Evolutionary conservation across 30 jellyfish, hydroid and myxozoan species (phyloP), one percentile per base, ranked within the genome.

Genomic region (Nemopilema nomurai): DNA sequence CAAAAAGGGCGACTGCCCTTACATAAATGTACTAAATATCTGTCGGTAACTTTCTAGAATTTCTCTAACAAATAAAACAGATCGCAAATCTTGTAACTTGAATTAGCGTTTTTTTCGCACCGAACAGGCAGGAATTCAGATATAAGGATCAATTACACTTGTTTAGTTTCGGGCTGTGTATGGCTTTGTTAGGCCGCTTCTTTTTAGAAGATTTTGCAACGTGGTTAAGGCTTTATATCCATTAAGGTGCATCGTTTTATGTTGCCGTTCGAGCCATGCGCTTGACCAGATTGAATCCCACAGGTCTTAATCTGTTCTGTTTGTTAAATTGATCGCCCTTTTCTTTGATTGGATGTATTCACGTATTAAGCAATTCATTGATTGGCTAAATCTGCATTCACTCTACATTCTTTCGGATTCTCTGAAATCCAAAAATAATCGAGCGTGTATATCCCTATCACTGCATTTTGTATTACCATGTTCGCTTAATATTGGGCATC

Each of bases 181-280:
- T 80, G 81, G 89, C 89, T 3, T 80, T 80, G 89, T 80, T 71
- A 80, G 81, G 89, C 76, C 89, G 89, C 89, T 80, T 80, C 89
- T 80, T 41, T 80, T 80, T 33, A 67, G 72, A 67, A 67, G 89
- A 80, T 80, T 80, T 80, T 80, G 49, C 89, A 80, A 80, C 89
- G 89, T 80, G 89, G 81, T 80, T 80, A 62, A 80, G 89, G 89
- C 89, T 80, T 80, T 80, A 80, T 67, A 64, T 80, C 81, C 79
- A 80, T 80, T 80, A 64, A 62, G 63, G 74, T 49, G 81, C 71
- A 67, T 80, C 89, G 57, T 80, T 80, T 80, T 67, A 80, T 51
- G 89, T 80, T 80, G 89, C 89, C 89, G 89, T 80, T 80, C 72
- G n/a, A 29, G 57, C 89, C 89, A 80, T 80, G 89, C 89, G 89